Conservation (phyloP, 1,140 invertebrate genomes). For the Orchestia grillus region DNA sequence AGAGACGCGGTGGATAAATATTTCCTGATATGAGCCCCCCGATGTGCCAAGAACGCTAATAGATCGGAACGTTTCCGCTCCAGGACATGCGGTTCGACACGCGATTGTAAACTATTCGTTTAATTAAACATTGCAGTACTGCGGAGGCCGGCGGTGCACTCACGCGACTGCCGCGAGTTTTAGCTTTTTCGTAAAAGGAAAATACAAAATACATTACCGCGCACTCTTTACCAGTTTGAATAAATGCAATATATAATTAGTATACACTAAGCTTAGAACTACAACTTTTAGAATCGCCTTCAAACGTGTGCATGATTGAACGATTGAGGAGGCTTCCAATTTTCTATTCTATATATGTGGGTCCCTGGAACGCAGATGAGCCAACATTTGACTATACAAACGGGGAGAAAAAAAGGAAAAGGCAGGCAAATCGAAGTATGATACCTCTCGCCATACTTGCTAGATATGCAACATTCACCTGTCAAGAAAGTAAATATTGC, state of each 20-base stretch:
- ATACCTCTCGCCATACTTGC: too few relatives aligned
- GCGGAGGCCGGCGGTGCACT: not conserved
- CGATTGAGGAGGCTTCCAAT: too few relatives aligned
- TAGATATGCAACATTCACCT: too few relatives aligned
- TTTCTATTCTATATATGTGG: too few relatives aligned
- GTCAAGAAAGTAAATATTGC: too few relatives aligned
- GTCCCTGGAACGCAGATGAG: too few relatives aligned
- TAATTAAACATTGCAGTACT: not conserved
- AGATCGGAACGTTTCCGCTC: not conserved
- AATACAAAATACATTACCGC: not conserved
- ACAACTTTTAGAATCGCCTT: not conserved
- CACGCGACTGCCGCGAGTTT: not conserved
- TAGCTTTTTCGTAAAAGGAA: not conserved
- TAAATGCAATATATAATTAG: not conserved
- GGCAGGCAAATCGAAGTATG: not conserved
- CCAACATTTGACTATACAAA: not conserved
- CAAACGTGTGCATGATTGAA: too few relatives aligned
- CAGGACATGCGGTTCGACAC: constrained; percentile 11
- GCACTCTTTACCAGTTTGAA: not conserved
- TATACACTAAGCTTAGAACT: not conserved
- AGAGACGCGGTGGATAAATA: constrained; percentile 29
- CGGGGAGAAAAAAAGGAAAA: not conserved
- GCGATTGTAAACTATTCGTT: constrained; percentile 1
- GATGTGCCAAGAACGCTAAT: constrained; percentile 36
- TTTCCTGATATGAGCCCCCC: not conserved